Evolutionary conservation across 2,113 vertebrate genomes (phyloP).

Genomic region (Stigmatopora nigra): DNA sequence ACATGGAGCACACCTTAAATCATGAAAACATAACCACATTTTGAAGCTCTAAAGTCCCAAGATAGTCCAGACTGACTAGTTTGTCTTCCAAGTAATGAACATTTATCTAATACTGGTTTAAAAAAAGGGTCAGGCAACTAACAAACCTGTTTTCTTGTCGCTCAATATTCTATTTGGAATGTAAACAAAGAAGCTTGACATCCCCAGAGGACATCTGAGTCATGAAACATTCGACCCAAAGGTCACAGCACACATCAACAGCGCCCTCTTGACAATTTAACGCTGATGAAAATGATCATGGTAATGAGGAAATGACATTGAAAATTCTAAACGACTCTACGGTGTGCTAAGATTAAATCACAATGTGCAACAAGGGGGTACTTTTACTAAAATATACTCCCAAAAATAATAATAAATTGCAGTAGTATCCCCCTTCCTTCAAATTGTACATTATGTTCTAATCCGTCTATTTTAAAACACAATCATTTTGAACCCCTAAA

Average conservation of each 20-base stretch:
- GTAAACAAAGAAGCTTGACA: not conserved
- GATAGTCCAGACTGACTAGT: constrained; percentile 30
- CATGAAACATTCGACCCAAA: not conserved
- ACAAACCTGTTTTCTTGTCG: not conserved
- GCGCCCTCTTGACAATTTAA: not conserved
- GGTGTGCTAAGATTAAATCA: not conserved
- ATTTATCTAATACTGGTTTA: constrained; percentile 31
- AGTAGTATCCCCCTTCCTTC: not conserved
- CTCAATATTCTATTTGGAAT: not conserved
- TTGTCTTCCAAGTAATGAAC: constrained; percentile 28
- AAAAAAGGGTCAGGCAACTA: constrained; percentile 31
- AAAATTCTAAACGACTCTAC: not conserved
- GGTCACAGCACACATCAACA: not conserved
- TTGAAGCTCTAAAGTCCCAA: constrained; percentile 48
- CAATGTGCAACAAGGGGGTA: not conserved
- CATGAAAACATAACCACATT: constrained; percentile 52
- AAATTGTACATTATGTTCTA: not conserved
- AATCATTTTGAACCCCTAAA: not conserved
- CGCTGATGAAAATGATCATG: not conserved
- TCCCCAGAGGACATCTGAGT: not conserved
- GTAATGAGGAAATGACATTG: not conserved
- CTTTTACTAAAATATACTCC: constrained; percentile 14
- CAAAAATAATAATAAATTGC: not conserved
- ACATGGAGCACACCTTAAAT: constrained; percentile 32
- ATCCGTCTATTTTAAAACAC: not conserved